Conservation (phyloP, 2,113 vertebrate species). For the Rhinoptilus africanus region DNA sequence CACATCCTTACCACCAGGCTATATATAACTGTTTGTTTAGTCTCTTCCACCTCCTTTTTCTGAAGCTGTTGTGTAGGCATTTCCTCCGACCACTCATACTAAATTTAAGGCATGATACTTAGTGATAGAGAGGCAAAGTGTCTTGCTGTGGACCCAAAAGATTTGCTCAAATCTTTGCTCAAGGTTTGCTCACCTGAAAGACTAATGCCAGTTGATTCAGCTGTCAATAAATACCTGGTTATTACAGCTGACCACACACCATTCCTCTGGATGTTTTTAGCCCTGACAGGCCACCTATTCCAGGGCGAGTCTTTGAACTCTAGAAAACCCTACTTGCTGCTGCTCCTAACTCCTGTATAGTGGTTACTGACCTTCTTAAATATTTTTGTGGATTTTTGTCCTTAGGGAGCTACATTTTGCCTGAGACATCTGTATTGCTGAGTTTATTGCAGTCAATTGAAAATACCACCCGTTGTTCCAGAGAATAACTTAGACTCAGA, state of each 20-base stretch:
- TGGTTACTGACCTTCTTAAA: background rate
- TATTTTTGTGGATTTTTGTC: background rate
- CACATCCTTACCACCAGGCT: background rate
- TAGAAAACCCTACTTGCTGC: background rate
- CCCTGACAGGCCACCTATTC: background rate
- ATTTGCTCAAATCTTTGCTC: background rate
- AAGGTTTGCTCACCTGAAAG: background rate
- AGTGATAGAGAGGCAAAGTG: background rate
- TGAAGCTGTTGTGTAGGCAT: background rate
- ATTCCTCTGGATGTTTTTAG: background rate
- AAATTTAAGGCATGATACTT: background rate
- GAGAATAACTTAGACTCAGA: background rate
- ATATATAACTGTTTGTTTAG: background rate
- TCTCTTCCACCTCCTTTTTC: background rate
- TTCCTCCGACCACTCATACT: background rate
- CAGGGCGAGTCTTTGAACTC: background rate
- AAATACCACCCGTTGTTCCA: background rate
- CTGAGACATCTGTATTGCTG: background rate
- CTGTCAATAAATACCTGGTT: background rate
- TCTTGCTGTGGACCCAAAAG: background rate
- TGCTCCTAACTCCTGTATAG: background rate
- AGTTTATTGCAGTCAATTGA: background rate
- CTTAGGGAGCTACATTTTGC: background rate
- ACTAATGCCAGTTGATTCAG: background rate
- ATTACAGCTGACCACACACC: background rate